Conservation (phyloP, 2,888 invertebrate genomes). For the Quadroppia sp. region DNA sequence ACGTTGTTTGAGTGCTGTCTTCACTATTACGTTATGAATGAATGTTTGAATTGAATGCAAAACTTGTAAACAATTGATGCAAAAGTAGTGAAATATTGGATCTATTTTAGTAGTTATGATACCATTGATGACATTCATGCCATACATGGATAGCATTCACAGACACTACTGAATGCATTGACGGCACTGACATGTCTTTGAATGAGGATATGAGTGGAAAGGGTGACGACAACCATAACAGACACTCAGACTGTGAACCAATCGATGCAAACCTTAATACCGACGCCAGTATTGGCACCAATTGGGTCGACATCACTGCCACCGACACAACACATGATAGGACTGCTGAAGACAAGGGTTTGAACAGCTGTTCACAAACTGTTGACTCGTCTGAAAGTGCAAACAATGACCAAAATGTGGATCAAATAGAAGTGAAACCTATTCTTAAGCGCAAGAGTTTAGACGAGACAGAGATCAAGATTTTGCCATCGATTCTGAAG, state of each 20-base stretch:
- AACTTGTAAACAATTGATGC: slow-evolving; percentile 15
- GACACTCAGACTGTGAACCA: neutral
- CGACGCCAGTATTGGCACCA: neutral
- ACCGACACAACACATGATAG: neutral
- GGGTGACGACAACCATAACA: neutral
- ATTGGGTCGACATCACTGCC: neutral
- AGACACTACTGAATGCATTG: neutral
- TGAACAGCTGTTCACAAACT: neutral
- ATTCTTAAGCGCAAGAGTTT: slow-evolving; percentile 39
- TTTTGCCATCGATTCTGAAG: slow-evolving; percentile 40
- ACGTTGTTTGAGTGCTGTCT: neutral
- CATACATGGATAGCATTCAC: neutral
- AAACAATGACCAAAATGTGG: neutral
- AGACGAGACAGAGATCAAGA: slow-evolving; percentile 24
- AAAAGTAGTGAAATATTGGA: slow-evolving; percentile 18
- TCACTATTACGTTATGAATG: neutral
- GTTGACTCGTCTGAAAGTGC: neutral
- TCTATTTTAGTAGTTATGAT: neutral
- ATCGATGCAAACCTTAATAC: neutral
- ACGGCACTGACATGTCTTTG: slow-evolving; percentile 3
- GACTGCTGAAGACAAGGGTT: slow-evolving; percentile 2
- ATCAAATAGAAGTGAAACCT: slow-evolving; percentile 32
- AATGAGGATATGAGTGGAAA: neutral
- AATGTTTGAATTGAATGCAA: slow-evolving; percentile 11
- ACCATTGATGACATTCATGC: neutral